Evolutionary conservation across 2,888 invertebrate species (phyloP).

Genomic region (Holacanthella duospinosa): DNA sequence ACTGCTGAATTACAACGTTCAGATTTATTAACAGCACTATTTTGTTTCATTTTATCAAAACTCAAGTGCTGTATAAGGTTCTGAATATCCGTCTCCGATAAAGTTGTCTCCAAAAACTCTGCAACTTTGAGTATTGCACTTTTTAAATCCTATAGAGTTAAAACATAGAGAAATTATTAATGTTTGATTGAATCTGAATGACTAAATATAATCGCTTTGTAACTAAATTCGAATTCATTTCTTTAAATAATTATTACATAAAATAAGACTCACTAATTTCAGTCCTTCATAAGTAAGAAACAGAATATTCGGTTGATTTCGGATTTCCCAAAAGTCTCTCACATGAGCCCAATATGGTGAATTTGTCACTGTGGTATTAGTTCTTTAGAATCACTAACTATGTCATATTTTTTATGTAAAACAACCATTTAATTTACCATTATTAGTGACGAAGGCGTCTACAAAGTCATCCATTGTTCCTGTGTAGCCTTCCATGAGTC

Average conservation of each 20-base stretch:
- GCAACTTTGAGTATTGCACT: slow-evolving; percentile 58
- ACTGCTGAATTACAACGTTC: neutral
- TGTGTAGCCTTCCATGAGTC: slow-evolving; percentile 48
- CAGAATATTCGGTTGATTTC: slow-evolving; percentile 56
- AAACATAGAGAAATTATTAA: neutral
- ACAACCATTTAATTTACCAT: slow-evolving; percentile 26
- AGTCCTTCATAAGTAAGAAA: slow-evolving; percentile 74
- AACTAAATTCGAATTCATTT: no score
- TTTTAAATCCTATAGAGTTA: slow-evolving; percentile 50
- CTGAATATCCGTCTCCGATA: slow-evolving; percentile 56
- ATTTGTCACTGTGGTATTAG: slow-evolving; percentile 63
- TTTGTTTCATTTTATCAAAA: slow-evolving; percentile 69
- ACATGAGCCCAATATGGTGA: slow-evolving; percentile 69
- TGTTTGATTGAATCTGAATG: no score
- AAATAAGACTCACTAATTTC: slow-evolving; percentile 47
- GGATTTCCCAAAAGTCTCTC: slow-evolving; percentile 60
- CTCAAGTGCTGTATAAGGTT: slow-evolving; percentile 62
- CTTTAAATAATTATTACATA: neutral
- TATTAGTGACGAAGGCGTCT: slow-evolving; percentile 50
- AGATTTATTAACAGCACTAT: slow-evolving; percentile 61
- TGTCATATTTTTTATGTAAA: no score
- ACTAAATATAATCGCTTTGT: no score
- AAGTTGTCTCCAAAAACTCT: slow-evolving; percentile 55
- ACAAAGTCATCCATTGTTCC: slow-evolving; percentile 51
- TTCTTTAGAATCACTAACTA: no score